Evolutionary conservation across 2,113 vertebrate genomes (phyloP).

Genomic region (Rhinogobius similis): DNA sequence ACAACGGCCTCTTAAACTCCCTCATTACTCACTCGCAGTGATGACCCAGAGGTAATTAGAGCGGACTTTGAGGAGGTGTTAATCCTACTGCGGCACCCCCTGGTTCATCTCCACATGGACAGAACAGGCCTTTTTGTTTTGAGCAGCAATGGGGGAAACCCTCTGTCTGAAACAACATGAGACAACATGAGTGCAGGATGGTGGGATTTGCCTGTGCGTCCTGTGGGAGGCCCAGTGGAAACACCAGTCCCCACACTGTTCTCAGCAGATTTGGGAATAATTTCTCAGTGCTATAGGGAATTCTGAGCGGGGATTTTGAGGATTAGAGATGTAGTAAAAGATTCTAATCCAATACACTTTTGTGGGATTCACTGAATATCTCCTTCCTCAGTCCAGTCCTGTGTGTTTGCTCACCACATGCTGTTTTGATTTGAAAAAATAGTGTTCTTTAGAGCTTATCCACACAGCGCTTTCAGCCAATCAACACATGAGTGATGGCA

Average conservation of each 20-base stretch:
- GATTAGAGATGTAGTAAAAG: slow-evolving; percentile 37
- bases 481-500: not conserved
- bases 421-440: not conserved
- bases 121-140: not conserved
- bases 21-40: slow-evolving; percentile 26
- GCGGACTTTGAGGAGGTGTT: slow-evolving; percentile 48
- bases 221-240: slow-evolving; percentile 48
- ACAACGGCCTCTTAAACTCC: slow-evolving; percentile 22
- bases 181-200: slow-evolving; percentile 40
- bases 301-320: slow-evolving; percentile 50
- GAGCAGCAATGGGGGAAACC: slow-evolving; percentile 16
- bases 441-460: not conserved
- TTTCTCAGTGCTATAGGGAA: slow-evolving; percentile 39
- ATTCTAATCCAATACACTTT: slow-evolving; percentile 11
- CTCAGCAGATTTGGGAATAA: slow-evolving; percentile 52
- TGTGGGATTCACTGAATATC: slow-evolving; percentile 1
- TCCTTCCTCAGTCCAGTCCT: not conserved
- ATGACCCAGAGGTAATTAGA: slow-evolving; percentile 50
- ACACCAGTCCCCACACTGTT: slow-evolving; percentile 54
- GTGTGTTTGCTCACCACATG: not conserved
- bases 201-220: slow-evolving; percentile 44
- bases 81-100: slow-evolving; percentile 44
- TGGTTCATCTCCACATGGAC: slow-evolving; percentile 41
- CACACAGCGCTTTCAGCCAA: slow-evolving; percentile 3
- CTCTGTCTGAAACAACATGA: slow-evolving; percentile 27